Percentiles rank a stretch among this genome's conserved stretches.
Conservation (phyloP, 1,140 invertebrate species). For the Caenorhabditis briggsae region DNA sequence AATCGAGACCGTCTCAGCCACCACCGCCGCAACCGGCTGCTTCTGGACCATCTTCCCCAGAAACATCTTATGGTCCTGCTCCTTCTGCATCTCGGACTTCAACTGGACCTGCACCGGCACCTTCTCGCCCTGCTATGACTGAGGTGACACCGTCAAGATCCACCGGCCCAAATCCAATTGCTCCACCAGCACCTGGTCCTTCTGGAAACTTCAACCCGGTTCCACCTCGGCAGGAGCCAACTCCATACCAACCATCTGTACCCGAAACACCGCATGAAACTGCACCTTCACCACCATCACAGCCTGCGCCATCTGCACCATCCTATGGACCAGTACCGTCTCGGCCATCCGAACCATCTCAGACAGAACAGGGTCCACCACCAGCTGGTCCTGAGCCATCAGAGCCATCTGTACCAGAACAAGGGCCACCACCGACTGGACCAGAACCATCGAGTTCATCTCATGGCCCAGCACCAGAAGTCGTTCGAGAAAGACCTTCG, state of each 20-base stretch:
- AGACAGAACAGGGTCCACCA: background rate
- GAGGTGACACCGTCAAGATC: background rate
- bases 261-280: conserved; percentile 12
- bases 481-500: background rate
- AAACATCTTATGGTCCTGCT: conserved; percentile 1
- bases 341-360: background rate
- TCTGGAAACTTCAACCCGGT: background rate
- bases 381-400: background rate
- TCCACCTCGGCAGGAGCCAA: background rate
- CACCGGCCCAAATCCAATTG: background rate
- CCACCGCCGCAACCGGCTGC: background rate
- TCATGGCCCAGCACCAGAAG: background rate
- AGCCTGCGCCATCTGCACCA: conserved; percentile 17
- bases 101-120: background rate
- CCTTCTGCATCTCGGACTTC: background rate
- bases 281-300: conserved; percentile 14
- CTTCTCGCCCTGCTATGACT: background rate
- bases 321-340: background rate
- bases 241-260: background rate
- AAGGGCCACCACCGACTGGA: background rate
- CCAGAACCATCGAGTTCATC: background rate
- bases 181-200: background rate
- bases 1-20: background rate
- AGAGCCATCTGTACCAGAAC: background rate
- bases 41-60: background rate